Conservation (phyloP, 2,888 invertebrate species). For the Caenorhabditis uteleia region DNA sequence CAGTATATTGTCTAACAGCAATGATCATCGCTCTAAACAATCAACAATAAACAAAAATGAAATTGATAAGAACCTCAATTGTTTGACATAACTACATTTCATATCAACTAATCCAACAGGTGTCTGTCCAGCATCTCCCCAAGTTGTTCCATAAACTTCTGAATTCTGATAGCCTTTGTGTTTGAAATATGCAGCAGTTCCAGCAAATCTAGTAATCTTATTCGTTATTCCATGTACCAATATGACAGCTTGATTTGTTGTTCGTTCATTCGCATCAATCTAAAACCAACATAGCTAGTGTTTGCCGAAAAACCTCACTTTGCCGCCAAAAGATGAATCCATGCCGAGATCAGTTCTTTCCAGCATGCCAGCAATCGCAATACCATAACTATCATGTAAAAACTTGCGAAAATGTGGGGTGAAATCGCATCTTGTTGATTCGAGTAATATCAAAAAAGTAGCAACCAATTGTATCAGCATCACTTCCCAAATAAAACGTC, state of each 20-base stretch:
- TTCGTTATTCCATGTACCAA: conserved; percentile 68
- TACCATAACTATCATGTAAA: conserved; percentile 59
- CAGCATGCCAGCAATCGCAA: conserved; percentile 55
- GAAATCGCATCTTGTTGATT: too few relatives aligned
- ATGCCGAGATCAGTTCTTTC: conserved; percentile 64
- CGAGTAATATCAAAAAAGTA: too few relatives aligned
- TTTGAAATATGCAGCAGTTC: conserved; percentile 49
- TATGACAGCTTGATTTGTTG: conserved; percentile 58
- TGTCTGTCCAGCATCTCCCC: conserved; percentile 67
- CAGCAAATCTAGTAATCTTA: conserved; percentile 52
- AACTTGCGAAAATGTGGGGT: conserved; percentile 57
- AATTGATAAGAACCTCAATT: conserved; percentile 48
- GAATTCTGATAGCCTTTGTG: conserved; percentile 56
- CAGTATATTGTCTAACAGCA: conserved; percentile 67
- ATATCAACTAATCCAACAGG: conserved; percentile 66
- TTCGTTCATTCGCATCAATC: conserved; percentile 5
- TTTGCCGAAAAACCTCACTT: conserved; percentile 11
- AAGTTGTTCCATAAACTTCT: conserved; percentile 66
- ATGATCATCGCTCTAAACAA: conserved; percentile 63
- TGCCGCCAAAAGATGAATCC: conserved; percentile 64
- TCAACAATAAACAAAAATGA: not conserved
- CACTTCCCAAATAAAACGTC: too few relatives aligned
- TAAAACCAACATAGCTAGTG: not conserved
- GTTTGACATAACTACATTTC: conserved; percentile 68
- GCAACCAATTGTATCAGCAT: too few relatives aligned